A percentile compares a stretch with the other conserved stretches of the same genome.
Evolutionary conservation across 2,888 invertebrate genomes (phyloP).

Genomic region (Minunthozetes semirufus): DNA sequence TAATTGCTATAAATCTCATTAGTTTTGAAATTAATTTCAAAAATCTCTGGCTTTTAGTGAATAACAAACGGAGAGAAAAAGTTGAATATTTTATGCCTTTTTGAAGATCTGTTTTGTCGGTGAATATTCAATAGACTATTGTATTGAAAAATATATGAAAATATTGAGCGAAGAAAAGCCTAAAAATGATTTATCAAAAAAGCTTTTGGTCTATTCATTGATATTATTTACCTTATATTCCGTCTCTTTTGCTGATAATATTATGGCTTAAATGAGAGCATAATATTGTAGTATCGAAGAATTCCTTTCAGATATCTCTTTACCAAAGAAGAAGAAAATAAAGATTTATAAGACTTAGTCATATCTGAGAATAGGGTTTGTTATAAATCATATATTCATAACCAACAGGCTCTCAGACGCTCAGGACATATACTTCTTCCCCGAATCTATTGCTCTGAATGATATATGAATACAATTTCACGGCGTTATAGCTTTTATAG

Average conservation of each 20-base stretch:
- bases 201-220: not conserved
- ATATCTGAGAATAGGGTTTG: slow-evolving; percentile 10
- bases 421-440: not conserved
- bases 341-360: slow-evolving; percentile 20
- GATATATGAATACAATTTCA: slow-evolving; percentile 27
- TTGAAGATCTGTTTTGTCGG: not conserved
- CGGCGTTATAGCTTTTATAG: not conserved
- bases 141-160: not conserved
- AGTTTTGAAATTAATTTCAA: no score
- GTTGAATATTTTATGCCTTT: not conserved
- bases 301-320: slow-evolving; percentile 23
- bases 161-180: not conserved
- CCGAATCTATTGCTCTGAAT: not conserved
- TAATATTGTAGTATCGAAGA: slow-evolving; percentile 1
- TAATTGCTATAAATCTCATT: no score
- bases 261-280: slow-evolving; percentile 14
- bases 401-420: not conserved
- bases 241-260: not conserved
- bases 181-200: slow-evolving; percentile 17
- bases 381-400: slow-evolving; percentile 24
- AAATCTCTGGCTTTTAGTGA: not conserved
- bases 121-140: not conserved
- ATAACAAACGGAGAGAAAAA: not conserved
- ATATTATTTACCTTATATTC: slow-evolving; percentile 19
- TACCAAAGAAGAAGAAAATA: slow-evolving; percentile 13